Conservation (phyloP, 2,113 vertebrate species). For the Pavo muticus region DNA sequence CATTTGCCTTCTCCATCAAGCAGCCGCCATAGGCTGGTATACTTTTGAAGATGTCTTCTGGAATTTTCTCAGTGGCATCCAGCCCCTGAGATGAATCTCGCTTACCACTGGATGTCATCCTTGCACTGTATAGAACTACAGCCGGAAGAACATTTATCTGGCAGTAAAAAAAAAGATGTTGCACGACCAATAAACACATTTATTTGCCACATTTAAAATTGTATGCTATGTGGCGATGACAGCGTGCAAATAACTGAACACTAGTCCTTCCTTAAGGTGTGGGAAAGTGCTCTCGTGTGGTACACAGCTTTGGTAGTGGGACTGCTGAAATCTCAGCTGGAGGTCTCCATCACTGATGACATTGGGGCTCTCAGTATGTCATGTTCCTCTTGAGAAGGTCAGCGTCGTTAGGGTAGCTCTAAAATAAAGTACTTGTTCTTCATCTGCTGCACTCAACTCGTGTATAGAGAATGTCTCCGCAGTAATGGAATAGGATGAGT, state of each 20-base stretch:
- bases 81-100: slow-evolving; percentile 10
- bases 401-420: neutral
- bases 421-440: neutral
- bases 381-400: neutral
- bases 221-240: neutral
- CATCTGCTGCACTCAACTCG: neutral
- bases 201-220: neutral
- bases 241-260: neutral
- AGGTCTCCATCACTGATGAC: neutral
- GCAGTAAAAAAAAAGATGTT: neutral
- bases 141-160: neutral
- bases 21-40: neutral
- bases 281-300: neutral
- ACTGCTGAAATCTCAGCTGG: neutral
- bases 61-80: neutral
- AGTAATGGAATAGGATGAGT: neutral
- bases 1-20: neutral
- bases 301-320: neutral
- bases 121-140: slow-evolving; percentile 43
- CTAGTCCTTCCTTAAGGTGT: neutral
- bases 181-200: neutral
- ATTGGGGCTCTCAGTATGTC: neutral
- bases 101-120: slow-evolving; percentile 74
- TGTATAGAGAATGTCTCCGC: neutral
- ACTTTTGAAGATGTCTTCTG: neutral